phyloP scores from a whole-genome alignment of 2,797 vertebrate genomes.

The Neosilurus mollespiculum region DNA sequence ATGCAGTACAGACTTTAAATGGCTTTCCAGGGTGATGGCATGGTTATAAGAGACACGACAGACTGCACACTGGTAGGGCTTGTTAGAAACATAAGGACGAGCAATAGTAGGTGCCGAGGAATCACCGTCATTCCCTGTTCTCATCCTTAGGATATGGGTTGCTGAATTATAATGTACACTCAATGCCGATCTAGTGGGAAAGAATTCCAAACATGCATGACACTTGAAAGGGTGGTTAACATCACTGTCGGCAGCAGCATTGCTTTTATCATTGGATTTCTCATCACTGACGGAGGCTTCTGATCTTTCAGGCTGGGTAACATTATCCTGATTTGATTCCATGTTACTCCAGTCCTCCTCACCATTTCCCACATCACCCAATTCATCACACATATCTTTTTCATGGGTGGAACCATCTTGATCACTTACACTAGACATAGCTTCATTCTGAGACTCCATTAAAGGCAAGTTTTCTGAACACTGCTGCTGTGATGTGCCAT shows the following conservation, averaged over 20 bases:
- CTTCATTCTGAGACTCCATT: conserved; percentile 64
- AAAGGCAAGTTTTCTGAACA: conserved; percentile 62
- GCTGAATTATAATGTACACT: conserved; percentile 89
- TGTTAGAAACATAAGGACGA: conserved; percentile 78
- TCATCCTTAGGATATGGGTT: conserved; percentile 88
- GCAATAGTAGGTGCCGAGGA: conserved; percentile 58
- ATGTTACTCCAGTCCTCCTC: conserved; percentile 59
- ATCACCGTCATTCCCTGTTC: conserved; percentile 71
- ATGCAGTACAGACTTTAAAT: conserved; percentile 86
- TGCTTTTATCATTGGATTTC: conserved; percentile 65
- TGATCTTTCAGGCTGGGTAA: conserved; percentile 60
- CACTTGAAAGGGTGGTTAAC: conserved; percentile 82
- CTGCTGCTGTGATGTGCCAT: conserved; percentile 66
- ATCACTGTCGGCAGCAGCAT: conserved; percentile 59
- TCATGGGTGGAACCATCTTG: conserved; percentile 51
- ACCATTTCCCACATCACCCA: conserved; percentile 57
- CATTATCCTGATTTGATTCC: conserved; percentile 66
- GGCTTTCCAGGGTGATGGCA: conserved; percentile 89
- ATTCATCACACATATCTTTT: conserved; percentile 67
- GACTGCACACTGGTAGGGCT: conserved; percentile 88
- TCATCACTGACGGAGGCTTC: conserved; percentile 63
- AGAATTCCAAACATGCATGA: conserved; percentile 85
- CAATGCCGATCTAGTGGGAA: conserved; percentile 84
- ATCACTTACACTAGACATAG: conserved; percentile 57
- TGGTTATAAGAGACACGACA: conserved; percentile 93